phyloP scores from a whole-genome alignment of 1,140 invertebrate species.

The Notospermus geniculatus region DNA sequence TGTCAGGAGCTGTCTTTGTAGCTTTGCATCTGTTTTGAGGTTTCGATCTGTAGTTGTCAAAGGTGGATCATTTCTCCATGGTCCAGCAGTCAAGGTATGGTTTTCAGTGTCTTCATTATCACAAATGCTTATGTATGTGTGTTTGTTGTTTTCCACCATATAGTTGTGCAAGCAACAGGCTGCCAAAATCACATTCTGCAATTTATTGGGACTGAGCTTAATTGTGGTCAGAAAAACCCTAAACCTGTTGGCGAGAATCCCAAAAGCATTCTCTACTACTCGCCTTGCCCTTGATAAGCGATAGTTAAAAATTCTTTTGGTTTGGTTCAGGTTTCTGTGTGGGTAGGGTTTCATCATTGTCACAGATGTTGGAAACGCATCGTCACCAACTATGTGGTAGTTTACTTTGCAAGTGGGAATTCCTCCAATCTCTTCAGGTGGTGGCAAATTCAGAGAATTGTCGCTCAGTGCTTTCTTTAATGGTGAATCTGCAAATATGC shows the following conservation, averaged over 20 bases:
- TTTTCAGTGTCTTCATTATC: not conserved
- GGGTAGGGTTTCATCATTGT: conserved; percentile 54
- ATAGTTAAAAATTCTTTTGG: conserved; percentile 56
- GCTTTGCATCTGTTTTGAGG: too few species aligned
- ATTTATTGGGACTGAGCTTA: not conserved
- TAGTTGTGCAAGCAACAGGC: conserved; percentile 10
- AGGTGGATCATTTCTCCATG: too few species aligned
- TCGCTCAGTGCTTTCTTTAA: not conserved
- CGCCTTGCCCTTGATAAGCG: conserved; percentile 26
- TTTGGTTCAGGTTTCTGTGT: conserved; percentile 33
- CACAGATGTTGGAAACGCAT: conserved; percentile 52
- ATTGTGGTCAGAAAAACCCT: too few species aligned
- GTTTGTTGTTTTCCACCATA: conserved; percentile 5
- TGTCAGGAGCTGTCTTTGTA: too few species aligned
- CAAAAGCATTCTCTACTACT: too few species aligned
- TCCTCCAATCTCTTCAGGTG: not conserved
- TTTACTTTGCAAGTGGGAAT: conserved; percentile 25
- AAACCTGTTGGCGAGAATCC: too few species aligned
- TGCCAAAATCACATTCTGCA: not conserved
- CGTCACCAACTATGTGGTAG: conserved; percentile 56
- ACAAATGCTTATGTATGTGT: not conserved
- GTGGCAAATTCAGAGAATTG: not conserved
- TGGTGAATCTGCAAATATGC: too few species aligned
- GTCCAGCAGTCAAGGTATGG: too few species aligned
- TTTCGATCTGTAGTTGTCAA: too few species aligned